Evolutionary conservation across 2,888 invertebrate species (phyloP).

Genomic region (Syritta pipiens): DNA sequence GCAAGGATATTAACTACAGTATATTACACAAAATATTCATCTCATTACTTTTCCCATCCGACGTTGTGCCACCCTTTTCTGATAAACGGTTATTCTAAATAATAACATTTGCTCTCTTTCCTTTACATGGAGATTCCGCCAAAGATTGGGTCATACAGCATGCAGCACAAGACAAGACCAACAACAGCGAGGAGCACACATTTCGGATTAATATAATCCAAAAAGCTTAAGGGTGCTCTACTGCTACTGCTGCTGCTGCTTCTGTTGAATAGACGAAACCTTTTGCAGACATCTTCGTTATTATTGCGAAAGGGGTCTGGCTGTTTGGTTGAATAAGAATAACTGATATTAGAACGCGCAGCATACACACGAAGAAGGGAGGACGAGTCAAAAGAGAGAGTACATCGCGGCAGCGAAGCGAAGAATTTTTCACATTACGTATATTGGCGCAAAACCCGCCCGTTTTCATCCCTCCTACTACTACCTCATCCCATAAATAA

Average conservation of each 20-base stretch:
- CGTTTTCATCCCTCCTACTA: not conserved
- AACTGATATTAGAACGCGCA: conserved; percentile 46
- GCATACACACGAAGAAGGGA: conserved; percentile 4
- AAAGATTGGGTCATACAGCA: conserved; percentile 24
- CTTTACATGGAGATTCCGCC: conserved; percentile 28
- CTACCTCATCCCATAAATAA: conserved; percentile 56
- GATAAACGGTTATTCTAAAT: conserved; percentile 62
- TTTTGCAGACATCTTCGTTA: conserved; percentile 47
- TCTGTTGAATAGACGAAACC: conserved; percentile 18
- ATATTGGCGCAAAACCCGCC: conserved; percentile 35
- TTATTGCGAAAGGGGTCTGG: conserved; percentile 32
- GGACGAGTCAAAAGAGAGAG: not conserved
- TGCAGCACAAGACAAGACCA: conserved; percentile 2
- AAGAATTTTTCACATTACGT: conserved; percentile 31
- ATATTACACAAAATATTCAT: conserved; percentile 63
- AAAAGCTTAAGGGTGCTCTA: too few relatives aligned
- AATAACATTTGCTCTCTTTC: conserved; percentile 59
- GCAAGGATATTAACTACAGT: conserved; percentile 43
- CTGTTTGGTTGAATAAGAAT: conserved; percentile 23
- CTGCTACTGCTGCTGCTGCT: conserved; percentile 20
- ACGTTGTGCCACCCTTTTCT: conserved; percentile 14
- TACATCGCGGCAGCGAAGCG: conserved; percentile 14
- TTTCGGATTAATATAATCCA: conserved; percentile 47
- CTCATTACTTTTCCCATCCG: conserved; percentile 63
- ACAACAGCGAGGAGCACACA: conserved; percentile 16